Percentiles rank a stretch among this genome's conserved stretches.
phyloP scores from a whole-genome alignment of 2,113 vertebrate species.

The Hemichromis elongatus region DNA sequence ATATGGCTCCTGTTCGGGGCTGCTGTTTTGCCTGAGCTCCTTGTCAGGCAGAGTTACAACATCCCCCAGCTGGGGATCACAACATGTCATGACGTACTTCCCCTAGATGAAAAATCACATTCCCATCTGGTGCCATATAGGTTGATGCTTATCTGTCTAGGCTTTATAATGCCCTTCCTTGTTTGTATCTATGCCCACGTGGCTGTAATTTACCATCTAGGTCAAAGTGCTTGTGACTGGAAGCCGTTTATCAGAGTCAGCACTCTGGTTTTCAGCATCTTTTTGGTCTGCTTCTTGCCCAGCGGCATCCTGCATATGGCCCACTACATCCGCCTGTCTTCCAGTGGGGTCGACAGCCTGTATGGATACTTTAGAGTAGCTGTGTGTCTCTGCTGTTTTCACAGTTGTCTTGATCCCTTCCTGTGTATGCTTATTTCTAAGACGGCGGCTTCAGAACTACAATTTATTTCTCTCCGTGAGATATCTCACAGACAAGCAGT shows the following conservation, averaged over 20 bases:
- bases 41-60: slow-evolving; percentile 78
- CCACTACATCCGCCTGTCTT: slow-evolving; percentile 79
- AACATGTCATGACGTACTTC: slow-evolving; percentile 84
- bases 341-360: slow-evolving; percentile 66
- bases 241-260: slow-evolving; percentile 79
- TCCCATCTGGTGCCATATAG: slow-evolving; percentile 74
- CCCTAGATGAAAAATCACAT: slow-evolving; percentile 55
- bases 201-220: slow-evolving; percentile 77
- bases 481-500: slow-evolving; percentile 8
- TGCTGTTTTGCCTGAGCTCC: slow-evolving; percentile 79
- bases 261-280: slow-evolving; percentile 83
- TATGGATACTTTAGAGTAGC: slow-evolving; percentile 82
- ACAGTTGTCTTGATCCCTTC: slow-evolving; percentile 90
- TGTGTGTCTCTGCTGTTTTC: slow-evolving; percentile 86
- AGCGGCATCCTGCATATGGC: slow-evolving; percentile 80
- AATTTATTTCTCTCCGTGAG: slow-evolving; percentile 48
- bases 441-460: slow-evolving; percentile 46
- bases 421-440: slow-evolving; percentile 85
- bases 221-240: slow-evolving; percentile 75
- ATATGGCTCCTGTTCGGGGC: slow-evolving; percentile 77
- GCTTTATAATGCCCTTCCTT: slow-evolving; percentile 80
- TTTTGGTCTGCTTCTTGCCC: slow-evolving; percentile 84
- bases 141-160: slow-evolving; percentile 74
- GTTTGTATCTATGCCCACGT: slow-evolving; percentile 79
- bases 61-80: slow-evolving; percentile 51